Percentiles rank a stretch among this genome's conserved stretches.
Conservation (phyloP, 1,140 invertebrate genomes). For the Neoseiulus cucumeris region DNA sequence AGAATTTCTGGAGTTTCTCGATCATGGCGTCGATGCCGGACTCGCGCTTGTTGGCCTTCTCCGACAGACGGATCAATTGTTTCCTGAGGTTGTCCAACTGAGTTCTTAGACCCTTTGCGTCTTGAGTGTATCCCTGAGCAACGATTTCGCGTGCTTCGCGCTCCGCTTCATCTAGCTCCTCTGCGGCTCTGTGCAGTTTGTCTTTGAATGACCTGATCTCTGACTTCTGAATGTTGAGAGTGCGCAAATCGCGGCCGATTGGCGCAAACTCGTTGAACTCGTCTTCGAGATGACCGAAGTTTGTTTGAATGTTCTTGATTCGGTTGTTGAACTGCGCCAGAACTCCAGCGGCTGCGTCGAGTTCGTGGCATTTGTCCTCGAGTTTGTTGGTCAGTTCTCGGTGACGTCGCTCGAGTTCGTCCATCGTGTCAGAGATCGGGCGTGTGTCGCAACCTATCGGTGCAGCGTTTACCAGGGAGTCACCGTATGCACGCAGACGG, state of each 20-base stretch:
- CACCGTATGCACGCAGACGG: constrained; percentile 42
- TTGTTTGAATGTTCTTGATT: constrained; percentile 49
- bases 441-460: constrained; percentile 40
- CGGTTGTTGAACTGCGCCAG: constrained; percentile 59
- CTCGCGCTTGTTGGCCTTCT: constrained; percentile 16
- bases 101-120: constrained; percentile 20
- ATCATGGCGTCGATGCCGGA: constrained; percentile 13
- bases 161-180: constrained; percentile 18
- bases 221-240: constrained; percentile 58
- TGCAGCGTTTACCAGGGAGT: constrained; percentile 48
- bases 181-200: constrained; percentile 13
- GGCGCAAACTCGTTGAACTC: constrained; percentile 64
- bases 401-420: constrained; percentile 51
- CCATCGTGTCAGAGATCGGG: constrained; percentile 53
- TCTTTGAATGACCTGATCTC: constrained; percentile 35
- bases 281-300: constrained; percentile 55
- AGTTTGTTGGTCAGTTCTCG: constrained; percentile 51
- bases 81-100: constrained; percentile 17
- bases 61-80: constrained; percentile 16
- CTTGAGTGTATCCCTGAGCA: constrained; percentile 19
- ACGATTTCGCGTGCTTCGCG: constrained; percentile 18
- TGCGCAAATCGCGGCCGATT: constrained; percentile 61
- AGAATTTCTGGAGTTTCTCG: constrained; percentile 35
- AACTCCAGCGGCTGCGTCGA: constrained; percentile 67
- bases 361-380: constrained; percentile 50